Percentiles rank a stretch among this genome's conserved stretches.
Conservation (phyloP, 2,888 invertebrate genomes). For the Ormyrus rosae region DNA sequence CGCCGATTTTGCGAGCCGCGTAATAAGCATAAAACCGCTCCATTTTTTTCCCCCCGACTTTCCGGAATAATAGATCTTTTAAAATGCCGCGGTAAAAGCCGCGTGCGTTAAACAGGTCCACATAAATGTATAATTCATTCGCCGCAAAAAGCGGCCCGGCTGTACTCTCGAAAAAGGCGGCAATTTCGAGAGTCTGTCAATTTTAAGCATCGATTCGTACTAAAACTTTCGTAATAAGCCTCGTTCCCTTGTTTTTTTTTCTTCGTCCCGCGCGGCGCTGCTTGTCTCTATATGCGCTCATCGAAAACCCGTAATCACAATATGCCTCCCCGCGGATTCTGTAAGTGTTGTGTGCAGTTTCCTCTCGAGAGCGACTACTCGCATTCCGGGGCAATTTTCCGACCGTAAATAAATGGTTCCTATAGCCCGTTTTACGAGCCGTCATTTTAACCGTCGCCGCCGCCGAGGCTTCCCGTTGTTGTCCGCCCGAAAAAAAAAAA, state of each 20-base stretch:
- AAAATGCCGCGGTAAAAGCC: slow-evolving; percentile 9
- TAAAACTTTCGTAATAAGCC: slow-evolving; percentile 32
- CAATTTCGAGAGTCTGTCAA: slow-evolving; percentile 2
- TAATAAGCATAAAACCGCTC: slow-evolving; percentile 16
- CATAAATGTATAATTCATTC: slow-evolving; percentile 37
- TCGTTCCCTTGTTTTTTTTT: slow-evolving; percentile 13
- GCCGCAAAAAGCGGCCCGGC: not conserved
- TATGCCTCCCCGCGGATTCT: not conserved
- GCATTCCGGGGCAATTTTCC: slow-evolving; percentile 40
- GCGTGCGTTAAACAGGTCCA: not conserved
- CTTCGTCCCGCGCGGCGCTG: not conserved
- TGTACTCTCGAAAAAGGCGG: not conserved
- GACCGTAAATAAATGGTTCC: slow-evolving; percentile 29
- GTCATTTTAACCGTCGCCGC: slow-evolving; percentile 1
- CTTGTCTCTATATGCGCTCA: slow-evolving; percentile 3
- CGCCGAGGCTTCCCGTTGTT: not conserved
- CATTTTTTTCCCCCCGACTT: not conserved
- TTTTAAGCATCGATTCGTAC: slow-evolving; percentile 23
- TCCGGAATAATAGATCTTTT: slow-evolving; percentile 16
- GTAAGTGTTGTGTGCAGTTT: not conserved
- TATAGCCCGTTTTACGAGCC: slow-evolving; percentile 28
- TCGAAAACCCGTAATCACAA: slow-evolving; percentile 21
- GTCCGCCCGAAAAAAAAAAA: too few species aligned
- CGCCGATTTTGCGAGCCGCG: not conserved
- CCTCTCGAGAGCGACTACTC: not conserved